Base-by-base conservation (phyloP, 53 echinoderm and acorn worm species). In the Echinarachnius parma region DNA sequence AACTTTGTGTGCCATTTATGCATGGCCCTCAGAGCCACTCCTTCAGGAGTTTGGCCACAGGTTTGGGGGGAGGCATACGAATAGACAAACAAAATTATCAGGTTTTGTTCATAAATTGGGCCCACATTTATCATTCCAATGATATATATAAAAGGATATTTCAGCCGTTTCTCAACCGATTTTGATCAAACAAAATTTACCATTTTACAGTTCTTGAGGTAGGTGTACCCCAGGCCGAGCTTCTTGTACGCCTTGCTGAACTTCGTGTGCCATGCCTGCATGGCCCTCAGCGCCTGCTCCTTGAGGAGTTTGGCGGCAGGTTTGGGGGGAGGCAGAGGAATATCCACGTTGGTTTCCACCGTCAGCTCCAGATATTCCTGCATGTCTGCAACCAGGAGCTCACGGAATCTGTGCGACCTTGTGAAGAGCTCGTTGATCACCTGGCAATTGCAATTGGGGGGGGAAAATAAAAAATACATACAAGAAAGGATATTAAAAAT, bases 211-310 rank as follows among this genome's bases (percentile, higher is more conserved):
- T 87, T 79, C 59, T 91, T 87, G 27, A 96, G 74, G 53, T 79
- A 96, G 61, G 88, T 91, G 64, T 91, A 96, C 9, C 96, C 96
- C 52, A 96, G 82, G n/a, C 83, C 85, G 10, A 96, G 77, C 45
- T 96, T 96, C 77, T 91, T 96, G 80, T 96, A 96, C 2, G 91
- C 88, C 75, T 91, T 81, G 28, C 96, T 91, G 80, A 82, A 96
- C 39, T 91, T 91, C 58, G 60, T 76, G 55, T 88, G 77, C 96
- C 96, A 96, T 32, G 81, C 80, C 30, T 88, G 91, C 15, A 96
- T 85, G 19, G 96, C 91, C 27, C 71, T 61, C 5, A 96, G 67
- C 0, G 91, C 75, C 67, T 91, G 87, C 47, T 91, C 87, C 69
- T 90, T 96, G 13, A 96, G 88, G 16, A 85, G 68, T 15, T 77